Evolutionary conservation across 2,113 vertebrate species (phyloP), one percentile per base, ranked within the genome.

Genomic region (Actenoides hombroni): DNA sequence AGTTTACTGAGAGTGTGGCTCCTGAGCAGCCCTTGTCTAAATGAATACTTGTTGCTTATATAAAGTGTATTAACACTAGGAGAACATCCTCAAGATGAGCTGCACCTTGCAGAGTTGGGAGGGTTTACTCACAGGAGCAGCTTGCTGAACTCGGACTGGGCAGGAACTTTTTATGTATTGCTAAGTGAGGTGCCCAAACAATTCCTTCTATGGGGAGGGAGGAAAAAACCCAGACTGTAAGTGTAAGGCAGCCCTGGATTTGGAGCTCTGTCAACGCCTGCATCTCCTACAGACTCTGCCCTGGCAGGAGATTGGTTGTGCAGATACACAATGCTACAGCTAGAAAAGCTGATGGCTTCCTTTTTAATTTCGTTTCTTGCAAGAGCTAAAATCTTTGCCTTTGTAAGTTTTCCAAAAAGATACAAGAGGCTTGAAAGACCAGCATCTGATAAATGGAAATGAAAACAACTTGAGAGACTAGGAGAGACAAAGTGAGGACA

Each of bases 301-400:
- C 24, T 48, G 37, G 2, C 2, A 7, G 53, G 15, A 73, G 61
- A 5, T 4, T 8, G 21, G 15, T 37, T 53, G 29, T 46, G 56
- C 19, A 48, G 63, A 11, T 24, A 33, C 0, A 0, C 2, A 7
- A 7, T 8, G 35, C n/a, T 76, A 10, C 63, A 80, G 49, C 28
- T 71, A 57, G 60, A 59, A 28, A 81, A 86, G 60, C 20, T 1
- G 5, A 33, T 42, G 9, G 3, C 39, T 51, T 24, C 19, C 9
- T 23, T 26, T 37, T 35, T 48, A 29, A 60, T 77, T 33, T 7
- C 29, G 11, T 4, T 83, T 37, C 13, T 56, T 77, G n/a, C 59
- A 54, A 29, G 25, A 67, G 13, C 31, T 60, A 46, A 64, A 56
- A 9, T 8, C 3, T 60, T 86, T 37, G 31, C 10, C 40, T 54